A percentile compares a stretch with the other conserved stretches of the same genome.
Conservation (phyloP, 1,140 invertebrate genomes). For the Drosophila novamexicana region DNA sequence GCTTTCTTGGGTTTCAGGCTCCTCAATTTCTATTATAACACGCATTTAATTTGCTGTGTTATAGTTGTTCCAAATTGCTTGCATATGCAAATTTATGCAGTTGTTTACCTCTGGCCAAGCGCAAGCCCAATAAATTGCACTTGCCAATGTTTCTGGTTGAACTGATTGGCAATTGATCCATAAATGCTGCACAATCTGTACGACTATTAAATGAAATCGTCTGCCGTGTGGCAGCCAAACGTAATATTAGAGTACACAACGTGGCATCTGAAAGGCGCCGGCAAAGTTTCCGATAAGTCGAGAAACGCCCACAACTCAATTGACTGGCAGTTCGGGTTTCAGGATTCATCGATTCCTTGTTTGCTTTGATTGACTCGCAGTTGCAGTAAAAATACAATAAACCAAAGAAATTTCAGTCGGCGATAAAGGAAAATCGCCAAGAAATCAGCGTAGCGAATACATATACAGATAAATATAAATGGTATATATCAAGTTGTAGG, state of each 20-base stretch:
- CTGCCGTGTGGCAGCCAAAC: constrained; percentile 12
- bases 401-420: not conserved
- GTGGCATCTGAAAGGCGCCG: constrained; percentile 24
- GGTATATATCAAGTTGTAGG: no score
- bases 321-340: constrained; percentile 17
- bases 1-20: not conserved
- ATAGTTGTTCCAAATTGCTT: constrained; percentile 1
- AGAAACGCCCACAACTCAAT: constrained; percentile 31
- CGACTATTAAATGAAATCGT: constrained; percentile 31
- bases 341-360: not conserved
- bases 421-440: not conserved
- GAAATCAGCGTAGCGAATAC: no score
- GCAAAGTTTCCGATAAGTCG: constrained; percentile 26
- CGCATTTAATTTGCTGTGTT: not conserved
- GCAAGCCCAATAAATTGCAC: constrained; percentile 19
- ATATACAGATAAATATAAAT: not conserved
- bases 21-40: not conserved
- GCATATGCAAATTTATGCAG: constrained; percentile 33
- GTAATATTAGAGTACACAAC: constrained; percentile 1
- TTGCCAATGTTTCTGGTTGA: constrained; percentile 26
- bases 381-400: not conserved
- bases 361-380: constrained; percentile 32
- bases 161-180: constrained; percentile 38
- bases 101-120: constrained; percentile 38
- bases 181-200: constrained; percentile 31